Base-by-base conservation (phyloP, 2,888 invertebrate species). In the Graphium colonna region DNA sequence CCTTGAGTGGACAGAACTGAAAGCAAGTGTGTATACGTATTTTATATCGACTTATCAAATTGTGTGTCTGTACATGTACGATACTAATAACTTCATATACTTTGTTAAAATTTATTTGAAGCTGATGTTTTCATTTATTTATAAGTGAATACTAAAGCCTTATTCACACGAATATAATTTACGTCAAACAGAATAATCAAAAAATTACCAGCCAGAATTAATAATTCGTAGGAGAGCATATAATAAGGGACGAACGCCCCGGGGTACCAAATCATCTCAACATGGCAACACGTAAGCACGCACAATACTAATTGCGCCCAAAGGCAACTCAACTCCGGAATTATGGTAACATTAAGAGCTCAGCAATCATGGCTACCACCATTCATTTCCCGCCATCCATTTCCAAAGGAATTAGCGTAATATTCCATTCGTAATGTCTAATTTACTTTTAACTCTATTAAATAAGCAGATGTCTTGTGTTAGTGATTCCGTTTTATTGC, bases 301-400 rank as follows among this genome's bases (percentile, higher is more conserved):
- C 31, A 45, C 39, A 45, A 28, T n/a, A 13, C 2, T 51, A 51
- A 51, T 45, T 39, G 28, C 12, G 40, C 16, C 16, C 16, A 38
- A 13, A 38, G 16, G 18, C 1, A n/a, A 43, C 3, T 16, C 13
- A 1, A 12, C 26, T n/a, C 33, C 12, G 3, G 21, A 8, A 51
- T 51, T 45, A 42, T 17, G 12, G 33, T 16, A 42, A 16, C 38
- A 18, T 47, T 42, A n/a, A 8, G 4, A 9, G 9, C 47, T 42
- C 38, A 26, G 33, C 43, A 53, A 53, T 53, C 52, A 53, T 16
- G 38, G 8, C 21, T 47, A 48, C 36, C 42, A 39, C 43, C 12
- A 31, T 42, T 39, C 21, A 52, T 52, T 48, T 18, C 13, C 5
- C 40, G 18, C 31, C 52, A 21, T 17, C 28, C 38, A 39, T 43